Evolutionary conservation across 2,797 vertebrate genomes (phyloP), one percentile per base, ranked within the genome.

Genomic region (Ciconia nigra): DNA sequence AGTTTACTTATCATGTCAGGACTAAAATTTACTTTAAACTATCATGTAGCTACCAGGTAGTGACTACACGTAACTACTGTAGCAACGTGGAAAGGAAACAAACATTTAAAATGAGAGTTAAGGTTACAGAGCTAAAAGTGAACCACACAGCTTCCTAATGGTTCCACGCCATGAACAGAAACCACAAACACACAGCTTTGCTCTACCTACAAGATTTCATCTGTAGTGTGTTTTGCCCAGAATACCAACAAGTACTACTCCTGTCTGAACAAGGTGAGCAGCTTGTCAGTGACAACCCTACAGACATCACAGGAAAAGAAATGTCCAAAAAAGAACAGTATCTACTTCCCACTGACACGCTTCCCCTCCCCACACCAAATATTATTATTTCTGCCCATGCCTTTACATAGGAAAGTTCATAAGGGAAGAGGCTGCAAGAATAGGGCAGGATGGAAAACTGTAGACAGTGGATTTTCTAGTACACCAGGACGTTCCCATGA

Each of bases 401-500:
- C 19, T 35, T 51, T 79, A 71, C 22, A 14, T 29, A 74, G 74
- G 67, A 84, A 83, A 93, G 69, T 35, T 89, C 26, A 1, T 28
- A 72, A 63, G 15, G 37, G 80, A 86, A 92, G 58, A 77, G 79
- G 26, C 14, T 83, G 94, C 47, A 95, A 93, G 89, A 85, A 84
- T 0, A 93, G 7, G 18, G 39, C 24, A 71, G 59, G 62, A 77
- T 24, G 15, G 86, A 85, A 92, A 86, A 58, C n/a, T 87, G 42
- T 9, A 91, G 91, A 74, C 57, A 62, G 29, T 66, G 90, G 73
- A 93, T 93, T 84, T 39, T 87, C 83, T 89, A 55, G 49, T 65
- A 59, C 58, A 80, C 54, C 93, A 96, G 96, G 91, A 96, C 74
- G 62, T 96, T 98, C 97, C 97, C 76, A 55, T 96, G 96, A 97